Percentiles rank a stretch among this genome's conserved stretches.
Conservation (phyloP, 1,140 invertebrate genomes). For the Drosophila kurseongensis region DNA sequence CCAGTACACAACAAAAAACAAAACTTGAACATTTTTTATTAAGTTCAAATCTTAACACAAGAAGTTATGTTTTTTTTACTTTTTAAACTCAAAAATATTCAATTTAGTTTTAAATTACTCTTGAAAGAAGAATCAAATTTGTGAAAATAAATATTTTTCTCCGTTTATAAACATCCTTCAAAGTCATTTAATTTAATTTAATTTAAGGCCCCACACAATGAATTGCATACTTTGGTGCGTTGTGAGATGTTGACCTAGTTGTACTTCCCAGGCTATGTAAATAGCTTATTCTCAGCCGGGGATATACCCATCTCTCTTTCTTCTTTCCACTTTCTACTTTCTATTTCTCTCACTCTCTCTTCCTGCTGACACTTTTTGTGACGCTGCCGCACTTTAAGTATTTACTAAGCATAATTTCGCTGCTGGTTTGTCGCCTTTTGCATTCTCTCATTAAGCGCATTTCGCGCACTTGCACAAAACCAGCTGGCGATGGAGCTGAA, state of each 20-base stretch:
- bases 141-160: neutral
- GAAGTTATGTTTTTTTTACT: no score
- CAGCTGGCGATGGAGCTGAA: conserved; percentile 46
- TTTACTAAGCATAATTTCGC: conserved; percentile 73
- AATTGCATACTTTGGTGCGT: conserved; percentile 73
- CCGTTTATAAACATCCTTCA: conserved; percentile 15
- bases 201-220: conserved; percentile 64
- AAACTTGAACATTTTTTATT: no score
- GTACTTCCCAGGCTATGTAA: conserved; percentile 50
- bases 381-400: conserved; percentile 62
- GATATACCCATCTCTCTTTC: neutral
- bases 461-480: conserved; percentile 59
- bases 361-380: conserved; percentile 26
- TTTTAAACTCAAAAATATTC: no score
- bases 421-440: conserved; percentile 74
- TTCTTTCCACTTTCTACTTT: conserved; percentile 1
- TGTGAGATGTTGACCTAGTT: conserved; percentile 66
- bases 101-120: no score
- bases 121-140: no score
- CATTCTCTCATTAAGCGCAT: conserved; percentile 81
- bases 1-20: no score
- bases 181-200: conserved; percentile 59
- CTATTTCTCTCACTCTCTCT: neutral
- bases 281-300: conserved; percentile 38
- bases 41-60: no score